Base-by-base conservation (phyloP, 2,797 vertebrate genomes). In the Manis javanica region DNA sequence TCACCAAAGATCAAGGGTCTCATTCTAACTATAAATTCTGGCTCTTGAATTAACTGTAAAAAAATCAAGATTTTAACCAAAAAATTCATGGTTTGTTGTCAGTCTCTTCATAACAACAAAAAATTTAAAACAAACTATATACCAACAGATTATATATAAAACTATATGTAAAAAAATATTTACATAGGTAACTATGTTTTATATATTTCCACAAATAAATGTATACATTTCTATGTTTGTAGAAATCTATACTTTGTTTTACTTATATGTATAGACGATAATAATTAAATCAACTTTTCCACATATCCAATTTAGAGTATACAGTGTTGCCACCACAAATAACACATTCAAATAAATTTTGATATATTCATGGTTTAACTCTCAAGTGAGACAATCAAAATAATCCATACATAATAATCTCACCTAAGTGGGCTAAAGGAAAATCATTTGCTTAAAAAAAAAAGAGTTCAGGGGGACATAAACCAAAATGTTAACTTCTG, bases 1-100 rank as follows among this genome's bases (percentile, higher is more conserved):
- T 66, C 15, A 46, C 8, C 34, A 31, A 49, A 83, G 34, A 83
- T 66, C 21, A 90, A 87, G 61, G 37, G 26, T 64, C 34, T 78
- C 31, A 83, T 77, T 95, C 29, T 66, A 81, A 93, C 18, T 26
- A 64, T 81, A 46, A 82, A 55, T 87, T 94, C 53, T 77, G 69
- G 11, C 42, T 78, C 88, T 72, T n/a, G 31, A n/a, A 64, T 85
- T 79, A 79, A 84, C 37, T n/a, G 42, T 0, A 75, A 77, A 79
- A 64, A 71, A 26, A n/a, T 15, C 81, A 93, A 79, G 6, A 79
- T 19, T 83, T 84, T 87, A 84, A 29, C 23, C 75, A 11, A 77
- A 74, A 74, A 55, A 69, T 63, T 69, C 26, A 69, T 23, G n/a
- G 37, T 71, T 91, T 6, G 19, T 93, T 87, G 8, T 51, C 53